Conservation (phyloP, 2,113 vertebrate genomes). For the Sigmodon hispidus region DNA sequence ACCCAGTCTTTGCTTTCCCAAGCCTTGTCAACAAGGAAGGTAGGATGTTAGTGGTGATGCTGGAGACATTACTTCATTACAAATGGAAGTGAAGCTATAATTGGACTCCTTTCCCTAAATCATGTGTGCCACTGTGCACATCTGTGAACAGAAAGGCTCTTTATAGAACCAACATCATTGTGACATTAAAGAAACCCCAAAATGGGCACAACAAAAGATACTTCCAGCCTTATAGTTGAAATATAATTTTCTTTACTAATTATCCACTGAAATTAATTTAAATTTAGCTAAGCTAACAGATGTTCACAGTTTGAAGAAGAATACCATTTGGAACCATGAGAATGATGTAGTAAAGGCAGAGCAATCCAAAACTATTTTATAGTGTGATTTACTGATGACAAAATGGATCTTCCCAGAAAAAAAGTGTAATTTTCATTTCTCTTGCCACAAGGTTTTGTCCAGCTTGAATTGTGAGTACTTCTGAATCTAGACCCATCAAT, state of each 20-base stretch:
- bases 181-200: conserved; percentile 68
- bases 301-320: conserved; percentile 55
- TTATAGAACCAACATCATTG: conserved; percentile 70
- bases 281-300: conserved; percentile 47
- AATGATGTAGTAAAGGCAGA: not conserved
- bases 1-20: conserved; percentile 50
- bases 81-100: conserved; percentile 59
- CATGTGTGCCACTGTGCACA: conserved; percentile 57
- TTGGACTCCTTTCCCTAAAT: conserved; percentile 76
- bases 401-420: conserved; percentile 66
- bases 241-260: conserved; percentile 43
- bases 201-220: conserved; percentile 4
- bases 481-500: conserved; percentile 13
- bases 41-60: conserved; percentile 52
- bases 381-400: conserved; percentile 61
- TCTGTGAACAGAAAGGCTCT: conserved; percentile 73
- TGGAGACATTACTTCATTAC: conserved; percentile 85
- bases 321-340: not conserved
- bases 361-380: conserved; percentile 29
- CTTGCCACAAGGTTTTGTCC: conserved; percentile 1
- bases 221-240: conserved; percentile 62
- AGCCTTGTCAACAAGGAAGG: conserved; percentile 55
- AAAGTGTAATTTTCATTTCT: conserved; percentile 62
- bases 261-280: conserved; percentile 38
- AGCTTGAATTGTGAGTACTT: conserved; percentile 34